Conservation (phyloP, 64 coral and sea anemone genomes). For the Dendrophyllia cribrosa region DNA sequence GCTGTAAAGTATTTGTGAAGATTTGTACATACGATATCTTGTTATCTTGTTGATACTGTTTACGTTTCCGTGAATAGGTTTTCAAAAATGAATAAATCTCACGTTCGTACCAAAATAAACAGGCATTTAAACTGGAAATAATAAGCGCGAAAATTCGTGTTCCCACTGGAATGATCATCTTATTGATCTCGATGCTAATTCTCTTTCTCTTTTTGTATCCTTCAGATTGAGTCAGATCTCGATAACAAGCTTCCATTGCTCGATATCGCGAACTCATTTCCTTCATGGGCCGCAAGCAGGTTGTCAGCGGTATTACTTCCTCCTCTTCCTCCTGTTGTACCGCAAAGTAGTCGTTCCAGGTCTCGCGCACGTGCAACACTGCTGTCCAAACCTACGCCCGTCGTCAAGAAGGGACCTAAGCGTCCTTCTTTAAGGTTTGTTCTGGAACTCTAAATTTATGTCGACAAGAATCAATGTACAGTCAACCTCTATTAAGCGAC, state of each 20-base stretch:
- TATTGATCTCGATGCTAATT: background rate
- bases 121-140: no score
- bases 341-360: slow-evolving; percentile 45
- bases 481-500: no score
- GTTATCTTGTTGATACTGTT: no score
- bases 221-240: slow-evolving; percentile 63
- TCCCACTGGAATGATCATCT: background rate
- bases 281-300: slow-evolving; percentile 47
- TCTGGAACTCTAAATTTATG: background rate
- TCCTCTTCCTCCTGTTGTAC: slow-evolving; percentile 52
- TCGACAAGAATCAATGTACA: no score
- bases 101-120: no score
- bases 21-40: no score
- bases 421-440: slow-evolving; percentile 84
- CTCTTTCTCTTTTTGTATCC: background rate
- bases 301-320: slow-evolving; percentile 81
- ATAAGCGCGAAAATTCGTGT: no score
- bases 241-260: slow-evolving; percentile 21
- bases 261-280: slow-evolving; percentile 39
- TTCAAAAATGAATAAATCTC: no score
- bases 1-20: no score
- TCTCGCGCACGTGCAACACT: slow-evolving; percentile 47
- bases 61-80: no score
- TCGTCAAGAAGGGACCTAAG: slow-evolving; percentile 44
- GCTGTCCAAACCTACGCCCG: background rate